Evolutionary conservation across 2,797 vertebrate genomes (phyloP).

Genomic region (Distichodus sexfasciatus): DNA sequence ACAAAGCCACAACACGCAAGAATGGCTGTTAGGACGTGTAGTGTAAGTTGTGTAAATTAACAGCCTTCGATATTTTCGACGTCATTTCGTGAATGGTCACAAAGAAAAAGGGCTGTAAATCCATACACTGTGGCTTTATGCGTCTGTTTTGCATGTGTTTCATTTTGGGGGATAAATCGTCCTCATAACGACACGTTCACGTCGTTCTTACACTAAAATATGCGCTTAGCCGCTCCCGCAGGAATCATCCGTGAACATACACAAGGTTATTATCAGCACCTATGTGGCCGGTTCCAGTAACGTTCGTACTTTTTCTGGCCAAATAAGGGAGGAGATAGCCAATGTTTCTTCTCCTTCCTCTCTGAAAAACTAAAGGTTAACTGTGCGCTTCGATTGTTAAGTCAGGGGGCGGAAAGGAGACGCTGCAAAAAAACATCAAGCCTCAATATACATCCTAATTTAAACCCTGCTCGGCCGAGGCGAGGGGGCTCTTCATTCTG

Average conservation of each 20-base stretch:
- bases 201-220: background rate
- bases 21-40: too few species aligned
- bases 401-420: slow-evolving; percentile 54
- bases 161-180: background rate
- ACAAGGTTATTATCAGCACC: background rate
- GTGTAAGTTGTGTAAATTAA: too few species aligned
- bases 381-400: slow-evolving; percentile 42
- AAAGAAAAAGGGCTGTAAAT: too few species aligned
- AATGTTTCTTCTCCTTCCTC: slow-evolving; percentile 45
- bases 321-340: slow-evolving; percentile 49
- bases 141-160: too few species aligned
- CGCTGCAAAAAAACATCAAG: slow-evolving; percentile 46
- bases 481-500: slow-evolving; percentile 24
- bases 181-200: slow-evolving; percentile 3
- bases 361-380: slow-evolving; percentile 30
- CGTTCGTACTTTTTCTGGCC: slow-evolving; percentile 29
- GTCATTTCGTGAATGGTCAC: too few species aligned
- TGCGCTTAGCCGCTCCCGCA: background rate
- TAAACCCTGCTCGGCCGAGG: slow-evolving; percentile 39
- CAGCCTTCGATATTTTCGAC: too few species aligned
- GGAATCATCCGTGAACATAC: background rate
- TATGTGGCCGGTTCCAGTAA: background rate
- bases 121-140: too few species aligned
- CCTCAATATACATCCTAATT: slow-evolving; percentile 48
- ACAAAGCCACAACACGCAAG: too few species aligned